Evolutionary conservation across 1,140 invertebrate species (phyloP).

Genomic region (Leguminivora glycinivorella): DNA sequence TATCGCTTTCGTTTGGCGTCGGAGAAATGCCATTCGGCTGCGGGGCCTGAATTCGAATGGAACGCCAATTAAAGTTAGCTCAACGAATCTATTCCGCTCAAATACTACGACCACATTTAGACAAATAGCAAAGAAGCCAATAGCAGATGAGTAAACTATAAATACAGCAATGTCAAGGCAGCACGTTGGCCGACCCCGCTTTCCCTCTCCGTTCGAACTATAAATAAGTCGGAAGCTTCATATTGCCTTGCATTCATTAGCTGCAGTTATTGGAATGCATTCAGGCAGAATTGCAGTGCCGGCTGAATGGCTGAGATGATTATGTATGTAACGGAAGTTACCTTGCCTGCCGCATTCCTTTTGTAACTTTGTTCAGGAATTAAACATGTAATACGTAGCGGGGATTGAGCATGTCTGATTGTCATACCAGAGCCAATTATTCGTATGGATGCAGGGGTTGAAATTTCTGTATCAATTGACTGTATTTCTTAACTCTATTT

Average conservation of each 20-base stretch:
- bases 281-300: background rate
- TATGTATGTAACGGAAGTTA: background rate
- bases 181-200: constrained; percentile 54
- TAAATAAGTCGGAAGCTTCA: constrained; percentile 49
- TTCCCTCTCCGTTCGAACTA: constrained; percentile 58
- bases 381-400: no score
- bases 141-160: constrained; percentile 53
- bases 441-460: no score
- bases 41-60: no score
- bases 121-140: constrained; percentile 42
- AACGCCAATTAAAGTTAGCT: no score
- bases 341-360: background rate
- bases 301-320: constrained; percentile 5
- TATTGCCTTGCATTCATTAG: constrained; percentile 24
- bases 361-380: background rate
- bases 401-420: no score
- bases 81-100: background rate
- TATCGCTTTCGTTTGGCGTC: no score
- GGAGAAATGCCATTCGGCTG: no score
- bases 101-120: constrained; percentile 18
- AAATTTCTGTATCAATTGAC: no score
- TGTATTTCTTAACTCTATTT: no score
- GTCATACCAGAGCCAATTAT: no score
- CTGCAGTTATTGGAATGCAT: constrained; percentile 21
- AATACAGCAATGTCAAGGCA: constrained; percentile 71